A percentile compares a stretch with the other conserved stretches of the same genome.
Conservation (phyloP, 2,113 vertebrate genomes). For the Holacanthus passer region DNA sequence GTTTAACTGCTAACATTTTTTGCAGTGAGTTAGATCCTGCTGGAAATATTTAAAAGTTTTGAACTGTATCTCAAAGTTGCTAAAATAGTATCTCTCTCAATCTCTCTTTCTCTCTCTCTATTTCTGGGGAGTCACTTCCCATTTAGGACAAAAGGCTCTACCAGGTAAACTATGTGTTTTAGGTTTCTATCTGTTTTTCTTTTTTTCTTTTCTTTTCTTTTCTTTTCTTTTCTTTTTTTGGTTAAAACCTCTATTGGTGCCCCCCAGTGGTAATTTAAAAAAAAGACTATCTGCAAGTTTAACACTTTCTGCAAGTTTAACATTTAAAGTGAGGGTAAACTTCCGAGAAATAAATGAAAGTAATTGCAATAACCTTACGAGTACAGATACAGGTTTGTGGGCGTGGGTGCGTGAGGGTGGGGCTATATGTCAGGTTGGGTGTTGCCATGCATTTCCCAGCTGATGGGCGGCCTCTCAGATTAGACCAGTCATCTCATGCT, state of each 20-base stretch:
- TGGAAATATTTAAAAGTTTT: neutral
- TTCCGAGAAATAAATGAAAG: neutral
- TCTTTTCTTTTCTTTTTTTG: neutral
- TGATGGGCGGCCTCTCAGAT: slow-evolving; percentile 55
- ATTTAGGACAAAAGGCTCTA: neutral
- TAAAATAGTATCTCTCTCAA: neutral
- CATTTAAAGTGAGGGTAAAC: neutral
- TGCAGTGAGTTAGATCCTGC: neutral
- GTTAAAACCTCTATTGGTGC: neutral
- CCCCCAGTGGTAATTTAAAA: neutral
- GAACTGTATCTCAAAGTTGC: neutral
- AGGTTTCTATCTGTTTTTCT: neutral
- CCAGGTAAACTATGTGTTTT: neutral
- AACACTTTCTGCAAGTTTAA: neutral
- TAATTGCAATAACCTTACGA: neutral
- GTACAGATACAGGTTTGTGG: neutral
- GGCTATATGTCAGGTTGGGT: slow-evolving; percentile 2
- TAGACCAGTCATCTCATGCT: slow-evolving; percentile 43
- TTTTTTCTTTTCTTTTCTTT: neutral
- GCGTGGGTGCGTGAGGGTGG: slow-evolving; percentile 16
- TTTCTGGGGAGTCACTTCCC: neutral
- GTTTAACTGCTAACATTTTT: neutral
- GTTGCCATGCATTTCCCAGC: slow-evolving; percentile 22
- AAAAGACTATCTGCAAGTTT: neutral
- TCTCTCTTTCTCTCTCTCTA: neutral